Conservation (phyloP, 2,113 vertebrate genomes). For the Hucho hucho region DNA sequence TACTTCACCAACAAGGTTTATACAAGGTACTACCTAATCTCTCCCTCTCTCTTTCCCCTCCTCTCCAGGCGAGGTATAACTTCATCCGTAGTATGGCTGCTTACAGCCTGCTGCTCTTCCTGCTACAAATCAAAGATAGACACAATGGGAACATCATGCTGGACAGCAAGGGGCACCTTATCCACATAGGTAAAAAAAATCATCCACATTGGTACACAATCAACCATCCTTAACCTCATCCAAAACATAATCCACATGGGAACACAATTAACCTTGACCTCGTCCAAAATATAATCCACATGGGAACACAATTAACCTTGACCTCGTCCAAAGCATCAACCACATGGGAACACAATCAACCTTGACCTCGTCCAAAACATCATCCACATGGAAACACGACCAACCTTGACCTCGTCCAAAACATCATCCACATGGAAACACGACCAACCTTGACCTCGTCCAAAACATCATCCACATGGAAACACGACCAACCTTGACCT, state of each 20-base stretch:
- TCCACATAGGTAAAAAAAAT: slow-evolving; percentile 84
- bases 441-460: not conserved
- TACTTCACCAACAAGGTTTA: too few species aligned
- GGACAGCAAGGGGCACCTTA: slow-evolving; percentile 95
- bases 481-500: not conserved
- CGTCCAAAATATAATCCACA: not conserved
- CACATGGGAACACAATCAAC: not conserved
- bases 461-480: not conserved
- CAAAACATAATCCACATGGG: too few species aligned
- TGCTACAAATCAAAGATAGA: slow-evolving; percentile 97
- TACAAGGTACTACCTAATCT: too few species aligned
- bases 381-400: not conserved
- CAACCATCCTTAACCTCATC: not conserved
- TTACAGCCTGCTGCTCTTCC: slow-evolving; percentile 95
- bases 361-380: not conserved
- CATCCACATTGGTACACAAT: not conserved
- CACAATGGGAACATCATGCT: slow-evolving; percentile 99
- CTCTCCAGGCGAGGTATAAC: slow-evolving; percentile 91
- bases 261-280: not conserved
- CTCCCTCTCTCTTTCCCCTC: not conserved
- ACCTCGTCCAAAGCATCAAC: slow-evolving; percentile 61
- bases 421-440: slow-evolving; percentile 34
- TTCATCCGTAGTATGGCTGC: slow-evolving; percentile 99
- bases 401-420: slow-evolving; percentile 63
- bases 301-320: not conserved